Evolutionary conservation across 2,888 invertebrate species (phyloP).

Genomic region (Apomyelois bistriatella): DNA sequence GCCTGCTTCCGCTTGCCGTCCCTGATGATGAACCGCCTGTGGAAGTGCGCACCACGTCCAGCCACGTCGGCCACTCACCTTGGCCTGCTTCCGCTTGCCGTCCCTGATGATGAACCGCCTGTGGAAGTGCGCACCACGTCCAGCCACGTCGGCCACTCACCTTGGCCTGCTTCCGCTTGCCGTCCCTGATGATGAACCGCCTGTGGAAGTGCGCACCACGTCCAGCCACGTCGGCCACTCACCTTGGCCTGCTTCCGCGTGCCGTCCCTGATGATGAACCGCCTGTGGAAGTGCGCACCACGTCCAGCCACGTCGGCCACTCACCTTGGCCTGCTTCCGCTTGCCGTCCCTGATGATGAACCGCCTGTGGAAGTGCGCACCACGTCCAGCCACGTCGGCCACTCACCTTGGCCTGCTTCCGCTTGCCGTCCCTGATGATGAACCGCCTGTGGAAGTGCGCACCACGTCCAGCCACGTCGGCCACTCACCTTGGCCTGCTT

Average conservation of each 20-base stretch:
- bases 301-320: conserved; percentile 98
- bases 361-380: no score
- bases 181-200: conserved; percentile 94
- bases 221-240: conserved; percentile 98
- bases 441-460: no score
- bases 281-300: conserved; percentile 95
- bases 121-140: conserved; percentile 99
- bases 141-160: conserved; percentile 99
- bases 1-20: conserved; percentile 91
- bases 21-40: conserved; percentile 93
- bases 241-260: no score
- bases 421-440: no score
- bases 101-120: conserved; percentile 92
- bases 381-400: no score
- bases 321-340: no score
- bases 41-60: conserved; percentile 99
- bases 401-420: no score
- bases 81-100: conserved; percentile 91
- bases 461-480: no score
- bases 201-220: conserved; percentile 97
- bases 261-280: no score
- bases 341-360: no score
- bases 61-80: conserved; percentile 98
- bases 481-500: no score
- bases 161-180: conserved; percentile 90